Percentiles rank a stretch among this genome's conserved stretches.
Conservation (phyloP, 2,797 vertebrate genomes). For the Oreonectes daqikongensis region DNA sequence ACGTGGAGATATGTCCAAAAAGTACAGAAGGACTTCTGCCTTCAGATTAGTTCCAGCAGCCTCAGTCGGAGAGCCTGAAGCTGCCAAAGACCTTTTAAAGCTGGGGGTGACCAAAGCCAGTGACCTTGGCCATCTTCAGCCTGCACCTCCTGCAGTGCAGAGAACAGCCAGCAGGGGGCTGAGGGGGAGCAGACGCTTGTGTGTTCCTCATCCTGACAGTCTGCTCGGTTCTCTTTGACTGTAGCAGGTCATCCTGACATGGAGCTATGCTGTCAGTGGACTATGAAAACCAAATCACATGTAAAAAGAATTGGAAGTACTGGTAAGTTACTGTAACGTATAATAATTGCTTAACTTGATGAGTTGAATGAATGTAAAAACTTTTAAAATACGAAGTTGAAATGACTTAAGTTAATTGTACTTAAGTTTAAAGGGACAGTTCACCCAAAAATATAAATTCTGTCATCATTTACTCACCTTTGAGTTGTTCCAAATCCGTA, state of each 20-base stretch:
- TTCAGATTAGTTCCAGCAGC: constrained; percentile 23
- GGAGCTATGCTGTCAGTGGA: not conserved
- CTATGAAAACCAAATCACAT: not conserved
- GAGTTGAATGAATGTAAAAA: too few relatives aligned
- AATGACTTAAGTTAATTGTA: too few relatives aligned
- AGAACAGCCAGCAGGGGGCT: constrained; percentile 52
- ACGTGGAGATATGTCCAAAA: not conserved
- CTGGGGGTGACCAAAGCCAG: not conserved
- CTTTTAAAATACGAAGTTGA: too few relatives aligned
- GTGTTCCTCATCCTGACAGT: constrained; percentile 19
- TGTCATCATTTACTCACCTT: too few relatives aligned
- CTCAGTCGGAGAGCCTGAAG: not conserved
- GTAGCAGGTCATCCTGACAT: not conserved
- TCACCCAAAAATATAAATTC: too few relatives aligned
- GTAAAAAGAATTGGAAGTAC: too few relatives aligned
- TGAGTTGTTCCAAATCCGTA: too few relatives aligned
- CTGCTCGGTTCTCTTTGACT: constrained; percentile 42
- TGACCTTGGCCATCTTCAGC: constrained; percentile 9
- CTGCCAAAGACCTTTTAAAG: not conserved
- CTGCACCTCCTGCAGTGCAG: constrained; percentile 54
- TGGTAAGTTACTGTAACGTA: too few relatives aligned
- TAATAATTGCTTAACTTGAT: too few relatives aligned
- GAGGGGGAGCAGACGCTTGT: constrained; percentile 36
- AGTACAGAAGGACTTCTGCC: not conserved
- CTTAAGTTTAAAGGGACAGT: too few relatives aligned